These are phyloP conservation scores for Myrmophylax atrothorax DNA, from an alignment of 2,113 vertebrate genomes.

Conservation along the genomic window DNA sequence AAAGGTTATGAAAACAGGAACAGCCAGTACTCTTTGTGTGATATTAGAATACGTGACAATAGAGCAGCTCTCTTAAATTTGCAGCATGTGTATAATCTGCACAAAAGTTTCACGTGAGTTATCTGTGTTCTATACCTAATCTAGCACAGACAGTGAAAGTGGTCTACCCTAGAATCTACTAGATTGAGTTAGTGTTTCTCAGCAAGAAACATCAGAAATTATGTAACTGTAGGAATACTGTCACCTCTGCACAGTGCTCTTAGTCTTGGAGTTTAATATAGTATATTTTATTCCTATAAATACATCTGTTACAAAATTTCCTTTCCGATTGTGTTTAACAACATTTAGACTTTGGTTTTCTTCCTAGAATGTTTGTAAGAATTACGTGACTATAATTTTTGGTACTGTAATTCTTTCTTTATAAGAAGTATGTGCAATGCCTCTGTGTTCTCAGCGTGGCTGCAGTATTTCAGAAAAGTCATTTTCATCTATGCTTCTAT, in stretches of 20 bases:
- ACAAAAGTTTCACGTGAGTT: background rate
- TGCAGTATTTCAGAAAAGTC: background rate
- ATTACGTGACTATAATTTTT: background rate
- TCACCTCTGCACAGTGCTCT: rapidly evolving
- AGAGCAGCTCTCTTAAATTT: background rate
- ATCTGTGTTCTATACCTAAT: background rate
- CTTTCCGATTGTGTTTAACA: background rate
- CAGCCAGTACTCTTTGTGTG: background rate
- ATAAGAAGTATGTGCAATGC: background rate
- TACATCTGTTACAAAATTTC: background rate
- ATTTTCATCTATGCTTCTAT: background rate
- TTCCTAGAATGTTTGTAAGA: background rate
- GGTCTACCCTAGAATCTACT: background rate
- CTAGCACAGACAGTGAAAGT: background rate
- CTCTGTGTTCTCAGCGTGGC: background rate
- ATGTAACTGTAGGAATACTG: background rate
- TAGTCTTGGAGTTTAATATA: background rate
- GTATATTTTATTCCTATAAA: background rate
- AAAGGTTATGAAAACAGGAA: background rate
- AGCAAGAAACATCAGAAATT: background rate
- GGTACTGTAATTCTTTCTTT: background rate
- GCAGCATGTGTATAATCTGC: background rate
- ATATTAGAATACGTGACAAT: background rate
- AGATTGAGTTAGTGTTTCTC: background rate
- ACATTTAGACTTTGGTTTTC: background rate